Percentiles rank a stretch among this genome's conserved stretches.
These are phyloP conservation scores for Campoplex nolae DNA, from an alignment of 2,888 invertebrate genomes.

Conservation along the genomic window DNA sequence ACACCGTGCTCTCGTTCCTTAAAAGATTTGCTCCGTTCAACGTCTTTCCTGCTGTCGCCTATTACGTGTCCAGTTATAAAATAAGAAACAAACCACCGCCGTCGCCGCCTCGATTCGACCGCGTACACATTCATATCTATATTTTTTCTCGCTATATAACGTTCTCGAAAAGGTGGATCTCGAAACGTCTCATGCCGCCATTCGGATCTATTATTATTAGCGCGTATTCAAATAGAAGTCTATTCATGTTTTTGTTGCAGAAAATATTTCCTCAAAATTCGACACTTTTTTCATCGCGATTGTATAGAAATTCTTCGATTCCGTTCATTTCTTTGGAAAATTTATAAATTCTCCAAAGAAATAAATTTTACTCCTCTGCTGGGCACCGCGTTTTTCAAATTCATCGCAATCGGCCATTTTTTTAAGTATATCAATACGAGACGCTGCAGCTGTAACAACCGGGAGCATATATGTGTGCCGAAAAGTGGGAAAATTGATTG, in stretches of 20 bases:
- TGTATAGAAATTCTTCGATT: too few relatives aligned
- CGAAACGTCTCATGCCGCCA: too few relatives aligned
- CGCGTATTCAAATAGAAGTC: background rate
- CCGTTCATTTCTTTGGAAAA: too few relatives aligned
- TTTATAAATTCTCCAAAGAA: too few relatives aligned
- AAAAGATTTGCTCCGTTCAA: constrained; percentile 36
- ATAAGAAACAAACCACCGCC: background rate
- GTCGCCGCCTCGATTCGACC: background rate
- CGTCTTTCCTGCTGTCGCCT: constrained; percentile 56
- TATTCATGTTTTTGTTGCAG: background rate
- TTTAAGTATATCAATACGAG: background rate
- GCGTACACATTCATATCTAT: background rate
- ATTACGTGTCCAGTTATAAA: constrained; percentile 9
- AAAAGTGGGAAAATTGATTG: background rate
- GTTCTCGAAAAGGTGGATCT: background rate
- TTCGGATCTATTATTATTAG: background rate
- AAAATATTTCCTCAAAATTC: background rate
- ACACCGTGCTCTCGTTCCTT: constrained; percentile 69
- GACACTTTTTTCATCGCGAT: too few relatives aligned
- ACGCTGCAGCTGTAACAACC: background rate
- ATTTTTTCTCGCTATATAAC: background rate
- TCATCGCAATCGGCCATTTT: too few relatives aligned
- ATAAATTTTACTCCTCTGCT: too few relatives aligned
- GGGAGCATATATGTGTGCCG: background rate
- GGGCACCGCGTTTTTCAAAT: too few relatives aligned